Percentiles rank a stretch among this genome's conserved stretches.
These are phyloP conservation scores for Parnassius glacialis DNA, from an alignment of 2,888 invertebrate species.

Conservation along the genomic window DNA sequence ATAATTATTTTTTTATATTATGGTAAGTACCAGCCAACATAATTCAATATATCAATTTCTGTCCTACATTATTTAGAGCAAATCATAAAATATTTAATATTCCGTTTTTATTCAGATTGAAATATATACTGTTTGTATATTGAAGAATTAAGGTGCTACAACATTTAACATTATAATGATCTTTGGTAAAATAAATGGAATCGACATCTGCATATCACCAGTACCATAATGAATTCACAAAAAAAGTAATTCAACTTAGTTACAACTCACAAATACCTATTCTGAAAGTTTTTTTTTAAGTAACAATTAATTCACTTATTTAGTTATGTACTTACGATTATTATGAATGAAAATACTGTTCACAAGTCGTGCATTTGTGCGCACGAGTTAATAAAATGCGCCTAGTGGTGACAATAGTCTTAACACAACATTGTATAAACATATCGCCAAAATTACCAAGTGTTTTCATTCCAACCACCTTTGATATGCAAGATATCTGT, in stretches of 20 bases:
- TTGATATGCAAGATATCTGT: too few species aligned
- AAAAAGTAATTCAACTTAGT: background rate
- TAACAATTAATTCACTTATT: background rate
- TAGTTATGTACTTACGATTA: constrained; percentile 13
- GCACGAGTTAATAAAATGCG: constrained; percentile 1
- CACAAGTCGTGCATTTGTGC: constrained; percentile 4
- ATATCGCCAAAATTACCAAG: too few species aligned
- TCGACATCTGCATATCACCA: background rate
- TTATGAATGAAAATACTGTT: constrained; percentile 26
- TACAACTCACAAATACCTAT: constrained; percentile 6
- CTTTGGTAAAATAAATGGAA: constrained; percentile 23
- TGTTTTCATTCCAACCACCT: too few species aligned
- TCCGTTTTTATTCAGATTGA: background rate
- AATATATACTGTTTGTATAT: background rate
- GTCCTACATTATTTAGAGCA: background rate
- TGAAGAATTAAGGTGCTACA: background rate
- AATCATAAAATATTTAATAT: too few species aligned
- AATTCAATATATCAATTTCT: background rate
- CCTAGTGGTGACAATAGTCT: constrained; percentile 18
- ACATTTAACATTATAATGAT: constrained; percentile 17
- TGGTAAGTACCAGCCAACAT: constrained; percentile 33
- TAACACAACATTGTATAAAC: background rate
- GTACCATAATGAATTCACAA: constrained; percentile 2
- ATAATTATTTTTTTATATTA: constrained; percentile 17
- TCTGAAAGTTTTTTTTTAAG: background rate